Evolutionary conservation across 2,888 invertebrate species (phyloP), one percentile per base, ranked within the genome.

Genomic region (Cancer borealis): DNA sequence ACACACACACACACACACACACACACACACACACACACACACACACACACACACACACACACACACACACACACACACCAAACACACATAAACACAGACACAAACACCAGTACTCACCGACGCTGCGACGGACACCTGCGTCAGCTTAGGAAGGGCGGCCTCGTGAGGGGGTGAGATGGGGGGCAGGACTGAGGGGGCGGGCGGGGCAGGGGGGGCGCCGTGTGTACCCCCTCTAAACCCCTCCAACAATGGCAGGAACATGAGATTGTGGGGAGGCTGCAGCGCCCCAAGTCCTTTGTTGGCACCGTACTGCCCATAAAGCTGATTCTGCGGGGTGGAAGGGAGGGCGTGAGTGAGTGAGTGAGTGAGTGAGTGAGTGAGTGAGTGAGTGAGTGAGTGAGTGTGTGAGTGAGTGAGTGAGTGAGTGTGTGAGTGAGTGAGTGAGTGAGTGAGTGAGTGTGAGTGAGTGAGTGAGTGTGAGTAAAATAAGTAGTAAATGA

Each of bases 171-270:
- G 97, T 92, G 97, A 97, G 95, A 97, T 97, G 39, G 96, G 94
- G 26, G 96, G 96, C 96, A 96, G 96, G 84, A 96, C 88, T 96
- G 96, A 21, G 96, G 96, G 90, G 96, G 96, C 94, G 96, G 96
- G 92, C 96, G 96, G 95, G 90, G 96, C 96, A 95, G 96, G 96
- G n/a, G 94, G 94, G 30, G 79, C 94, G 39, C 73, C 89, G 54
- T 94, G 94, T 26, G 89, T 46, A 2, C 92, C 93, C 14, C 96
- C 96, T 79, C 96, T 96, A 96, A 98, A 97, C 96, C 98, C 98
- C 96, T 98, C 98, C 96, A 98, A 96, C 96, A 98, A 97, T n/a
- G 98, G 98, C 95, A 98, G 97, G 96, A 98, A 97, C 96, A 97
- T 97, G 95, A 98, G 97, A 3, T 97, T 97, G 96, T 97, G 98